phyloP scores from a whole-genome alignment of 2,888 invertebrate genomes.

The Drosophila fungiperda region DNA sequence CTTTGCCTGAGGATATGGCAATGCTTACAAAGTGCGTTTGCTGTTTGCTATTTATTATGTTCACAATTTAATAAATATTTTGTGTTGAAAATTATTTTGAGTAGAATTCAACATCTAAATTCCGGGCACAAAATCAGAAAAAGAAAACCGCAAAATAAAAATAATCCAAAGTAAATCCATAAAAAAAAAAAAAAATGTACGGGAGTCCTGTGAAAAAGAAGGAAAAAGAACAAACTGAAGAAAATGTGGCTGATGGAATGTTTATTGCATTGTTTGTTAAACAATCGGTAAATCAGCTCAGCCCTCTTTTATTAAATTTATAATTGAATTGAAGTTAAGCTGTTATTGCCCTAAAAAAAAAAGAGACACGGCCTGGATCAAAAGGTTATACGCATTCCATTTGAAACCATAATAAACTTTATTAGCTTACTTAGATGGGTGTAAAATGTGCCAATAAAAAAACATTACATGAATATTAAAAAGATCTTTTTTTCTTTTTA shows the following conservation, averaged over 20 bases:
- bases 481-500: neutral
- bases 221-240: conserved; percentile 13
- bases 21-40: conserved; percentile 36
- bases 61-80: conserved; percentile 76
- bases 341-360: neutral
- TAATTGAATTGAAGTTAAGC: conserved; percentile 26
- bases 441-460: neutral
- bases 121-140: neutral
- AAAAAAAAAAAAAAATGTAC: neutral
- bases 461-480: neutral
- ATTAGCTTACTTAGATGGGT: neutral
- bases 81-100: conserved; percentile 15
- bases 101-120: conserved; percentile 2
- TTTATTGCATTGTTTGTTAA: conserved; percentile 41
- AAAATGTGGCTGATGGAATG: conserved; percentile 35
- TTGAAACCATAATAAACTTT: neutral
- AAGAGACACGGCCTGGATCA: neutral
- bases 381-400: neutral
- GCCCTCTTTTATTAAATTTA: conserved; percentile 23
- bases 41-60: conserved; percentile 65
- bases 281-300: conserved; percentile 27
- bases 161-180: neutral
- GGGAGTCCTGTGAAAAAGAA: neutral
- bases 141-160: neutral
- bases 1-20: conserved; percentile 20